Conservation (phyloP, 23 tunicate genomes). For the Halocynthia aurantium region DNA sequence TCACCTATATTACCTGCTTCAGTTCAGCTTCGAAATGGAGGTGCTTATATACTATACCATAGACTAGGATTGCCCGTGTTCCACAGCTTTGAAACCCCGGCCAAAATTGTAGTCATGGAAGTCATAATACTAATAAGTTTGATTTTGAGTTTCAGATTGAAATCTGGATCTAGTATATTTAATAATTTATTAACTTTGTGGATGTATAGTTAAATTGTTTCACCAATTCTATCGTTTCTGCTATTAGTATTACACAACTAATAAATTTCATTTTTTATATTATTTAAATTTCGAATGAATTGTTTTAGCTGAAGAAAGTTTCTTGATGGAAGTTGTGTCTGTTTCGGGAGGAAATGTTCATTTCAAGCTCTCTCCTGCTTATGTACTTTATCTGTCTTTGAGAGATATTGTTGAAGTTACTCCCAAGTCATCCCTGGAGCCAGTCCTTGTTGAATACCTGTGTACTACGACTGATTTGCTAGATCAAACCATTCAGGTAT, state of each 20-base stretch:
- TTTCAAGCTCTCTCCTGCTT: slow-evolving; percentile 83
- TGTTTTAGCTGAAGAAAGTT: slow-evolving; percentile 30
- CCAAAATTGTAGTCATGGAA: too few relatives aligned
- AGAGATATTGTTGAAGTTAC: slow-evolving; percentile 28
- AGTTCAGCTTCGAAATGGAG: slow-evolving; percentile 18
- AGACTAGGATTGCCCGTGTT: too few relatives aligned
- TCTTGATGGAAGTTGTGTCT: slow-evolving; percentile 40
- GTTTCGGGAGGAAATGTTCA: slow-evolving; percentile 38
- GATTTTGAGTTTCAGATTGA: too few relatives aligned
- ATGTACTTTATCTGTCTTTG: slow-evolving; percentile 55
- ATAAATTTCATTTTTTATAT: not conserved
- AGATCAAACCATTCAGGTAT: slow-evolving; percentile 50
- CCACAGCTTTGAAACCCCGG: too few relatives aligned
- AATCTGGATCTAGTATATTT: too few relatives aligned
- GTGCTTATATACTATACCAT: slow-evolving; percentile 1
- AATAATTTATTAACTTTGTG: too few relatives aligned
- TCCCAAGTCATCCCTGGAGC: slow-evolving; percentile 13
- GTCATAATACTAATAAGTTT: too few relatives aligned
- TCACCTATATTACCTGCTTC: slow-evolving; percentile 15
- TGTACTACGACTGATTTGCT: slow-evolving; percentile 31
- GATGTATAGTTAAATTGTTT: too few relatives aligned
- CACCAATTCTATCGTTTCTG: too few relatives aligned
- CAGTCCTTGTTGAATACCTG: slow-evolving; percentile 20
- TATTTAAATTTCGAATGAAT: not conserved
- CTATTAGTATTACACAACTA: not conserved